Base-by-base conservation (phyloP, 23 tunicate species). In the Trididemnum clinides region DNA sequence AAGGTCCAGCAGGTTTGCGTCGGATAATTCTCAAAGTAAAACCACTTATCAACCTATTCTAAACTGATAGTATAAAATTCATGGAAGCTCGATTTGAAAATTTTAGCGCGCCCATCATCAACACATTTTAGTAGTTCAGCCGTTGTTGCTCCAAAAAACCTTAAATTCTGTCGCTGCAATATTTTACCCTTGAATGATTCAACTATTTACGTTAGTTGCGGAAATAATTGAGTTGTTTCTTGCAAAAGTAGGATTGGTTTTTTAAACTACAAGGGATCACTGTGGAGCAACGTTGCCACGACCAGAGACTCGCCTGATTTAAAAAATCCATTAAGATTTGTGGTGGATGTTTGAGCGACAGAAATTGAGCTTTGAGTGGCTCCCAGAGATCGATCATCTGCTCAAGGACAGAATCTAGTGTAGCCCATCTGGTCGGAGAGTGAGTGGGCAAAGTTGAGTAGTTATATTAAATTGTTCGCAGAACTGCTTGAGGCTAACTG, bases 331-430 rank as follows among this genome's bases (percentile, higher is more conserved):
- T 35, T 66, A 84, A 84, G 33, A 84, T 84, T 84, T 83, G 33
- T 73, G 88, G 82, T 39, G 81, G 82, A 58, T 54, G 84, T 78
- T 78, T 78, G 58, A 78, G 84, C 69, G 84, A 78, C 33, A 37
- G 81, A 74, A 74, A 74, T 33, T 82, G 86, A 5, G 81, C 86
- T 82, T 82, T 82, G 58, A 82, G 81, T 82, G 86, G 88, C 35
- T 72, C 66, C 88, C 88, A 84, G 88, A 84, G 82, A 84, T 73
- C 82, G 88, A 84, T 64, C 88, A 84, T 84, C 32, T 83, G 88
- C 82, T 64, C 88, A 35, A 84, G 64, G 33, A 74, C 88, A 72
- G 81, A 33, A 84, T 84, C 88, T 22, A 82, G 86, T 20, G 82
- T 51, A 35, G 88, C 50, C 82, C 82, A 84, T 84, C 88, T 33